phyloP scores from a whole-genome alignment of 2,113 vertebrate genomes.

The Microtus ochrogaster region DNA sequence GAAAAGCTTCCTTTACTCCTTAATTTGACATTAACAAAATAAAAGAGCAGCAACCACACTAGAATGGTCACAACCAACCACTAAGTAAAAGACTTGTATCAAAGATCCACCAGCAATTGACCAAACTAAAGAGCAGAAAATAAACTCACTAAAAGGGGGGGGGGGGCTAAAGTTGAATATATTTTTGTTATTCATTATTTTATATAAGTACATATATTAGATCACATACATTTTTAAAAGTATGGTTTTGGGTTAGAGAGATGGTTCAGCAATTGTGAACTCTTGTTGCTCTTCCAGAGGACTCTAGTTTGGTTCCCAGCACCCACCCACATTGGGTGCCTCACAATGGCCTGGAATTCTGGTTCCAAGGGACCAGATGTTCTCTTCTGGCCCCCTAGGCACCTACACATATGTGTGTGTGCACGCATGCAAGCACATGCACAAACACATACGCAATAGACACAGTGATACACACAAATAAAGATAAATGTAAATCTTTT shows the following conservation, averaged over 20 bases:
- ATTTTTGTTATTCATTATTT: not conserved
- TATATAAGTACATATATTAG: not conserved
- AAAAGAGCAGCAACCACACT: not conserved
- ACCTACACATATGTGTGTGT: not conserved
- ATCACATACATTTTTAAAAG: not conserved
- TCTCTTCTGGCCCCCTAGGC: not conserved
- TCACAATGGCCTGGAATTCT: not conserved
- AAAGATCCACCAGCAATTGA: not conserved
- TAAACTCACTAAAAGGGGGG: not conserved
- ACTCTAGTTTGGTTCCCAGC: not conserved
- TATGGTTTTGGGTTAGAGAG: not conserved
- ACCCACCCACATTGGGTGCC: not conserved
- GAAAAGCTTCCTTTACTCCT: not conserved
- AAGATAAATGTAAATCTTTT: not conserved
- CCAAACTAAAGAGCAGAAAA: not conserved
- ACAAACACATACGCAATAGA: not conserved
- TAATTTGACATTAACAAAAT: not conserved
- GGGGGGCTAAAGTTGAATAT: not conserved
- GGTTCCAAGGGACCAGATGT: not conserved
- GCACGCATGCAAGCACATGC: too few relatives aligned
- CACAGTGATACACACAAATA: not conserved
- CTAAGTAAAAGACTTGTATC: not conserved
- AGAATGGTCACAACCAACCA: not conserved
- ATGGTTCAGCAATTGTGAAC: not conserved
- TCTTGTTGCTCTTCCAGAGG: not conserved